A percentile compares a stretch with the other conserved stretches of the same genome.
These are phyloP conservation scores for Vollenhovia emeryi DNA, from an alignment of 1,140 invertebrate genomes.

Conservation along the genomic window DNA sequence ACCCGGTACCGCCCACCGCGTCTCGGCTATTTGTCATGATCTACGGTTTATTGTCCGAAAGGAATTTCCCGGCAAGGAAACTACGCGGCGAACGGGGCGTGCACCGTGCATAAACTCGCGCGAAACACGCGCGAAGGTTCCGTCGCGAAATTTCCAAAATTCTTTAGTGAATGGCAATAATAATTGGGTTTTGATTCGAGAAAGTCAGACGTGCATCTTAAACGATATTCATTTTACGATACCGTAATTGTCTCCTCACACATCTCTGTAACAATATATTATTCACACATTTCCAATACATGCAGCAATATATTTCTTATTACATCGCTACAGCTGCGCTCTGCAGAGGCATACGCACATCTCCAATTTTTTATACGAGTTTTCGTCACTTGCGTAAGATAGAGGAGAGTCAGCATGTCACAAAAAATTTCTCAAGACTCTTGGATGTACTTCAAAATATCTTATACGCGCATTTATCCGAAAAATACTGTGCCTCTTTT, in stretches of 20 bases:
- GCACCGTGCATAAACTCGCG: constrained; percentile 35
- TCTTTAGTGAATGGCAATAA: constrained; percentile 1
- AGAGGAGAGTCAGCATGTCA: not conserved
- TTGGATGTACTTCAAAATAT: not conserved
- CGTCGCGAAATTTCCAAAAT: constrained; percentile 38
- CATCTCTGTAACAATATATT: not conserved
- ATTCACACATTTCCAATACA: too few relatives aligned
- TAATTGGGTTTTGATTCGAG: not conserved
- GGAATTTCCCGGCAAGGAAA: constrained; percentile 59
- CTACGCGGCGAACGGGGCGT: constrained; percentile 33
- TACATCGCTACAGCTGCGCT: not conserved
- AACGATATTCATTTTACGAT: not conserved
- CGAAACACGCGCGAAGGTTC: not conserved
- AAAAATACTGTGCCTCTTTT: constrained; percentile 19
- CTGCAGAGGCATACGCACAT: not conserved
- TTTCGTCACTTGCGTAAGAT: not conserved
- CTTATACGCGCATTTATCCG: not conserved
- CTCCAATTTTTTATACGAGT: not conserved
- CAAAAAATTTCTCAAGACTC: not conserved
- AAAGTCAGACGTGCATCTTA: not conserved
- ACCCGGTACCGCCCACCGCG: not conserved
- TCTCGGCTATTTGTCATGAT: constrained; percentile 70
- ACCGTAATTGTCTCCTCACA: not conserved
- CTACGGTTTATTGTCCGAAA: constrained; percentile 68
- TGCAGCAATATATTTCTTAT: not conserved